A percentile compares a stretch with the other conserved stretches of the same genome.
These are phyloP conservation scores for Spermophilus dauricus DNA, from an alignment of 2,113 vertebrate genomes.

Conservation along the genomic window DNA sequence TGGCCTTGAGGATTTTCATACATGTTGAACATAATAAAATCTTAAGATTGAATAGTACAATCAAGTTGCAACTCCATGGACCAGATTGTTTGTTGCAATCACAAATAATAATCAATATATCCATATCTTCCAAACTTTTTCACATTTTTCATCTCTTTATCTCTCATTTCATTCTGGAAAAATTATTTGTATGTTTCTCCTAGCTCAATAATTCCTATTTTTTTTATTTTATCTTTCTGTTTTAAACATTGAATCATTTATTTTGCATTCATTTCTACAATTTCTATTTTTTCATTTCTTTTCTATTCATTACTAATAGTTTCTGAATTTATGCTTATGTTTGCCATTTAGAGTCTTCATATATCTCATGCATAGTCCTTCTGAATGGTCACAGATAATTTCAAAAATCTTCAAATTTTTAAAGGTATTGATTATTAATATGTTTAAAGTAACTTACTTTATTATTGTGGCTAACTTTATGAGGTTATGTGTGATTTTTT, in stretches of 20 bases:
- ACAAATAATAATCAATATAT: neutral
- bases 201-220: neutral
- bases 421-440: neutral
- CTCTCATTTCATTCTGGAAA: neutral
- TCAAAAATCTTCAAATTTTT: neutral
- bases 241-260: conserved; percentile 6
- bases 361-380: neutral
- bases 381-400: neutral
- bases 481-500: neutral
- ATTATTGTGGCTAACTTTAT: neutral
- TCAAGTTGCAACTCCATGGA: neutral
- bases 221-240: neutral
- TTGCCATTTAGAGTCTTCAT: neutral
- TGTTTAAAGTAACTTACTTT: neutral
- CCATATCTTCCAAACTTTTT: neutral
- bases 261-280: conserved; percentile 7
- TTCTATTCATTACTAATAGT: neutral
- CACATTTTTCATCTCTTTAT: conserved; percentile 9
- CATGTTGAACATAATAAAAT: neutral
- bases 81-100: neutral
- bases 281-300: neutral
- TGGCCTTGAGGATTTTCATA: neutral
- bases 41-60: neutral
- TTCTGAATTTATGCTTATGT: neutral
- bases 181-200: neutral